A percentile compares a stretch with the other conserved stretches of the same genome.
Conservation (phyloP, 1,140 invertebrate genomes). For the Drosophila azteca region DNA sequence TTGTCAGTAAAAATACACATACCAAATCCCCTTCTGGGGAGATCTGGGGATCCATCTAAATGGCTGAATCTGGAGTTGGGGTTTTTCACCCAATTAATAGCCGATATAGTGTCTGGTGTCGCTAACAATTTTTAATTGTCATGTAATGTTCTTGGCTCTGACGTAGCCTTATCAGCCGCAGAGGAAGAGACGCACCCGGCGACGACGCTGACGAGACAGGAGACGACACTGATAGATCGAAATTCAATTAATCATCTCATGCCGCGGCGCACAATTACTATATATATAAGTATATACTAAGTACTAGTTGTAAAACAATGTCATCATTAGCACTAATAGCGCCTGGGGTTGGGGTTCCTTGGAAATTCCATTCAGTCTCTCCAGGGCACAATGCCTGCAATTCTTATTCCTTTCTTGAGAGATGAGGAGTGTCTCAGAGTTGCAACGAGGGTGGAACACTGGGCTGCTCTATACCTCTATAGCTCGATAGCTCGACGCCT, state of each 20-base stretch:
- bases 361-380: conserved; percentile 37
- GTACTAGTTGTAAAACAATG: conserved; percentile 52
- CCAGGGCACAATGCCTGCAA: conserved; percentile 28
- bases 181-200: conserved; percentile 1
- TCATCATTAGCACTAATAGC: conserved; percentile 63
- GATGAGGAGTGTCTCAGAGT: background rate
- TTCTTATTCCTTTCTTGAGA: conserved; percentile 31
- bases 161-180: conserved; percentile 47
- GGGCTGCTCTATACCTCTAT: conserved; percentile 2
- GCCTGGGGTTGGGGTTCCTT: conserved; percentile 16
- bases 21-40: no score
- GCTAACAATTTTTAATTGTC: conserved; percentile 54
- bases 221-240: conserved; percentile 73
- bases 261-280: conserved; percentile 6
- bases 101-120: background rate
- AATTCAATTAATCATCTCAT: conserved; percentile 71
- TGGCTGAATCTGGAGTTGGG: no score
- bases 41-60: no score
- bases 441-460: no score
- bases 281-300: no score
- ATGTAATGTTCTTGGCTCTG: conserved; percentile 38
- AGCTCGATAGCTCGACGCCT: conserved; percentile 34
- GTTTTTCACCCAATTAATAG: background rate
- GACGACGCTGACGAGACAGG: conserved; percentile 8
- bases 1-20: no score